phyloP scores from a whole-genome alignment of 2,797 vertebrate species.

The Hypotaenidia okinawae region DNA sequence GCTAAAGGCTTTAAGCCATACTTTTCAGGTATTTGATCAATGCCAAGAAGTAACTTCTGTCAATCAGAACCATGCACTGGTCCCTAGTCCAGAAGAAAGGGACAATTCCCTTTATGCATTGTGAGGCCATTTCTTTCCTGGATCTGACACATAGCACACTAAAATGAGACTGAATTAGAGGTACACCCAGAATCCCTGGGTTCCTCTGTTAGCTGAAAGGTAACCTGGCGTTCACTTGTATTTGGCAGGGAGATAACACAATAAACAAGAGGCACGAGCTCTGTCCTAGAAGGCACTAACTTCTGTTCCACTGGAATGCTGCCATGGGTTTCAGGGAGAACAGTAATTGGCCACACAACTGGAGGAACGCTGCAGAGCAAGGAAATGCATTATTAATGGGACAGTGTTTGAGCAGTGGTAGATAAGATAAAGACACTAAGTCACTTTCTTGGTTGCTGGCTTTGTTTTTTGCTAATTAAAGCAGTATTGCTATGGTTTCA shows the following conservation, averaged over 20 bases:
- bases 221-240: neutral
- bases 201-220: neutral
- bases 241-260: slow-evolving; percentile 3
- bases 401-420: neutral
- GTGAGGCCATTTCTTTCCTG: neutral
- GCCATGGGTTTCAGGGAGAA: neutral
- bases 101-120: neutral
- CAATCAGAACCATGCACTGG: fast-evolving
- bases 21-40: neutral
- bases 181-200: neutral
- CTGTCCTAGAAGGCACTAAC: neutral
- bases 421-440: neutral
- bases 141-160: neutral
- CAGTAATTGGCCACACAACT: slow-evolving; percentile 22
- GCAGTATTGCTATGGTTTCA: neutral
- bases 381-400: slow-evolving; percentile 42
- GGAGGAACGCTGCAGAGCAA: neutral
- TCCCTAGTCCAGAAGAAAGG: neutral
- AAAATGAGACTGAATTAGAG: neutral
- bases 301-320: slow-evolving; percentile 11
- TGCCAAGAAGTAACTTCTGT: neutral
- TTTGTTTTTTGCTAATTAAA: neutral
- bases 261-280: neutral
- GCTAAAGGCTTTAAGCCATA: neutral
- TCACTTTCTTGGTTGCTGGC: neutral